Conservation (phyloP, 2,113 vertebrate genomes). For the Lampris megalopsis region DNA sequence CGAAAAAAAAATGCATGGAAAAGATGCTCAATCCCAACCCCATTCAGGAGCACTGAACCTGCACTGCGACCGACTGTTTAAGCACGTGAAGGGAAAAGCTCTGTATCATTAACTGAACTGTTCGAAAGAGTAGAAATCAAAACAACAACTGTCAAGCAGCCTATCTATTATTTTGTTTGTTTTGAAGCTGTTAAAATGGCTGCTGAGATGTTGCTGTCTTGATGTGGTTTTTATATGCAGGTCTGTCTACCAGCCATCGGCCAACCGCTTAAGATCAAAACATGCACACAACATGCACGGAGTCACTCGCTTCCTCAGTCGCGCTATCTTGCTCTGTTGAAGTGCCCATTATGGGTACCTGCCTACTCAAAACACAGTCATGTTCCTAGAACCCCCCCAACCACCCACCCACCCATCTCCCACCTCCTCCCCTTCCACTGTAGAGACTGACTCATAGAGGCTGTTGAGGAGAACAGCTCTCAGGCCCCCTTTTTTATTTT, state of each 20-base stretch:
- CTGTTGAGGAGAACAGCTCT: too few species aligned
- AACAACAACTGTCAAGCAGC: background rate
- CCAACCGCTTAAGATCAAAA: slow-evolving; percentile 23
- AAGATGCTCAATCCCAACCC: too few species aligned
- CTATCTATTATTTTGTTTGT: slow-evolving; percentile 2
- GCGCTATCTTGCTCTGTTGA: slow-evolving; percentile 48
- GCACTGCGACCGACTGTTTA: too few species aligned
- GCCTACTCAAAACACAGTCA: slow-evolving; percentile 60
- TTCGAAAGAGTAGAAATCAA: too few species aligned
- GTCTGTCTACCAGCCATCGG: slow-evolving; percentile 13
- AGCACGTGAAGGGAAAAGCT: too few species aligned
- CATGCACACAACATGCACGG: slow-evolving; percentile 43
- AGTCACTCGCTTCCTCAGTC: slow-evolving; percentile 50
- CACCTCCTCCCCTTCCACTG: too few species aligned
- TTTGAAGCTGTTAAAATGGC: background rate
- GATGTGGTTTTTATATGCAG: slow-evolving; percentile 14
- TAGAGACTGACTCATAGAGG: too few species aligned
- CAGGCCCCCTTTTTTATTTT: slow-evolving; percentile 69
- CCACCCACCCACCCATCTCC: background rate
- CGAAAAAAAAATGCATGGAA: too few species aligned
- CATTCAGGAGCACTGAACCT: too few species aligned
- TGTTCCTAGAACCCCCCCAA: slow-evolving; percentile 47
- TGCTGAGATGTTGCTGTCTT: background rate
- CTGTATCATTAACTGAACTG: too few species aligned
- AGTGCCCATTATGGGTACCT: slow-evolving; percentile 38